phyloP scores from a whole-genome alignment of 37 sponge, comb jelly and placozoan species.

The Cliona cf. orientalis region DNA sequence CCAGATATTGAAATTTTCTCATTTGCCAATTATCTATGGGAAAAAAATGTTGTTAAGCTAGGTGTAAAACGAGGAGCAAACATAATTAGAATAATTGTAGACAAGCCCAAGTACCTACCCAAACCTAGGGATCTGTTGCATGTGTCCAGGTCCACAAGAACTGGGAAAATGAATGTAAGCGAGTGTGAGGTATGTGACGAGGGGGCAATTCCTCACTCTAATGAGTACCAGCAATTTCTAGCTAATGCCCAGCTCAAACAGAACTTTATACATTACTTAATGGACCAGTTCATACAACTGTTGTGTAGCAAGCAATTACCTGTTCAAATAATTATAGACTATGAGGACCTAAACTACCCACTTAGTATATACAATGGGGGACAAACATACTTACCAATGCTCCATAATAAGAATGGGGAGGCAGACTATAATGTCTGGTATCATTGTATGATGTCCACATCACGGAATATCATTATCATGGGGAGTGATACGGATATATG shows the following conservation, averaged over 20 bases:
- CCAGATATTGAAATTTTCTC: neutral
- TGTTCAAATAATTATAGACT: no score
- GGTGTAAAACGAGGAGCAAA: neutral
- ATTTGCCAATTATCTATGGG: neutral
- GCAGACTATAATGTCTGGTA: no score
- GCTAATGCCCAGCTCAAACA: neutral
- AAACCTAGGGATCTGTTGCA: neutral
- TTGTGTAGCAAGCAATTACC: no score
- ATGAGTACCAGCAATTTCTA: neutral
- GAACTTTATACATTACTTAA: neutral
- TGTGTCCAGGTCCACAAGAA: neutral
- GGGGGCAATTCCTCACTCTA: neutral
- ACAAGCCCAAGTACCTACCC: conserved; percentile 7
- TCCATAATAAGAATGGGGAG: no score
- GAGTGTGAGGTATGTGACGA: neutral
- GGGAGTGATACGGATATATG: no score
- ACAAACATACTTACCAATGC: no score
- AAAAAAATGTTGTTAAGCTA: neutral
- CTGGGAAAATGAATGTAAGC: neutral
- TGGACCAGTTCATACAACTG: no score
- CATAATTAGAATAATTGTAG: conserved; percentile 6
- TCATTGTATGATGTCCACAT: no score
- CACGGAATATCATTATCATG: no score
- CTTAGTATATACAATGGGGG: no score
- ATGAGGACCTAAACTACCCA: no score